Evolutionary conservation across 2,888 invertebrate genomes (phyloP).

Genomic region (Monoplex corrugatus): DNA sequence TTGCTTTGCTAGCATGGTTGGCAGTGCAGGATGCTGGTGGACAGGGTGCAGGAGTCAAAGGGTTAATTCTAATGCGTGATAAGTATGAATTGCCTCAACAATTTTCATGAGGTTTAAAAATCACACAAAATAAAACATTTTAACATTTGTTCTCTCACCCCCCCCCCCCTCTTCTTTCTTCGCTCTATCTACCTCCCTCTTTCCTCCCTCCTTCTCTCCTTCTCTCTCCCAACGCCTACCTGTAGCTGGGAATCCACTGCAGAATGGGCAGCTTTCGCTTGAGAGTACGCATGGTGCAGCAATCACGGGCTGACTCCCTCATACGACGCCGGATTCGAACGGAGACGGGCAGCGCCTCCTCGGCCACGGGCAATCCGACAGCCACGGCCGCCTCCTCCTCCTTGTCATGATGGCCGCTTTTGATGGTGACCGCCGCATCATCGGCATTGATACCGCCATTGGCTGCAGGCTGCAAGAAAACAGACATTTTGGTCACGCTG

Average conservation of each 20-base stretch:
- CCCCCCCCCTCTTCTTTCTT: not conserved
- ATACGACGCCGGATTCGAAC: conserved; percentile 46
- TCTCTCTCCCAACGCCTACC: conserved; percentile 59
- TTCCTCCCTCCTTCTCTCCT: not conserved
- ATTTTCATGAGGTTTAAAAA: no score
- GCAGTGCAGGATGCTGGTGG: no score
- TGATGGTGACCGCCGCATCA: conserved; percentile 15
- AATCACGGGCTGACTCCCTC: conserved; percentile 60
- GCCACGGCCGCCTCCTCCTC: not conserved
- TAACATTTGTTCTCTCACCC: not conserved
- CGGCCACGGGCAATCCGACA: not conserved
- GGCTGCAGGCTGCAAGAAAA: conserved; percentile 47
- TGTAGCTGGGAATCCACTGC: conserved; percentile 77
- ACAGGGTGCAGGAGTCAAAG: no score
- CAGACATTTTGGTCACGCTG: no score
- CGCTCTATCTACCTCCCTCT: not conserved
- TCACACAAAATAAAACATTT: no score
- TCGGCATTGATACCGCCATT: conserved; percentile 38
- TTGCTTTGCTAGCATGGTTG: no score
- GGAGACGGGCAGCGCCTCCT: not conserved
- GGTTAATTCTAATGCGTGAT: no score
- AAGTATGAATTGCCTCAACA: no score
- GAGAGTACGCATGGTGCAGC: conserved; percentile 65
- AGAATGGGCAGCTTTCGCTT: conserved; percentile 73
- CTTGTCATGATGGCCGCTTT: not conserved